Conservation (phyloP, 2,797 vertebrate species). For the Mionectes olivaceus region DNA sequence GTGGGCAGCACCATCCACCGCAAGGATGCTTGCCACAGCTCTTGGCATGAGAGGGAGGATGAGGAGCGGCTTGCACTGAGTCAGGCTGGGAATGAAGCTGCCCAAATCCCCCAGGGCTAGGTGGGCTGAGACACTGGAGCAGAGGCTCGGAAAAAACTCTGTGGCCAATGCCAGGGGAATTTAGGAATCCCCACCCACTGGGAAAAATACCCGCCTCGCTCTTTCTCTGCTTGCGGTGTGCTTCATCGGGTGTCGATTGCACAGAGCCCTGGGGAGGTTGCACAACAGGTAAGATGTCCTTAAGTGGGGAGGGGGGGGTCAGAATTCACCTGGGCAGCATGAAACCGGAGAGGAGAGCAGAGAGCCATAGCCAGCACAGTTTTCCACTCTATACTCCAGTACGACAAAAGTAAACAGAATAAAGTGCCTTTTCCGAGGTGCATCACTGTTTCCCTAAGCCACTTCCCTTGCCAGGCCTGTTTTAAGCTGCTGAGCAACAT, state of each 20-base stretch:
- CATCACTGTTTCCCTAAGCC: background rate
- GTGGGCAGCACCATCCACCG: background rate
- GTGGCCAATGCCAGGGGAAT: conserved; percentile 39
- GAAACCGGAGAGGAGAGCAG: background rate
- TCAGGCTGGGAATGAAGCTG: conserved; percentile 28
- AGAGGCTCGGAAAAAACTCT: conserved; percentile 19
- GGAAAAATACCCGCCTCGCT: background rate
- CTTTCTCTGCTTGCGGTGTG: background rate
- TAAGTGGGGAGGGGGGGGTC: background rate
- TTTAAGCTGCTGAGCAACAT: background rate
- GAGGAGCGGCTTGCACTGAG: background rate
- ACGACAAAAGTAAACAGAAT: conserved; percentile 20
- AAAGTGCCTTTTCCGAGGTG: conserved; percentile 46
- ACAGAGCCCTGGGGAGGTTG: background rate
- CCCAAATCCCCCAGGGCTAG: conserved; percentile 24
- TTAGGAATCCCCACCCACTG: conserved; percentile 28
- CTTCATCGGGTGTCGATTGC: background rate
- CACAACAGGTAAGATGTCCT: background rate
- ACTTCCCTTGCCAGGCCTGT: background rate
- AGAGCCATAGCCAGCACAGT: background rate
- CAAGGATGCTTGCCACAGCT: background rate
- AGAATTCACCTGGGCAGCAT: background rate
- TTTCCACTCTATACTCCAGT: conserved; percentile 14
- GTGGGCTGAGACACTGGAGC: conserved; percentile 27
- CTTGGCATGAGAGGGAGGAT: background rate